Evolutionary conservation across 2,113 vertebrate species (phyloP), one percentile per base, ranked within the genome.

Genomic region (Capreolus pygargus): DNA sequence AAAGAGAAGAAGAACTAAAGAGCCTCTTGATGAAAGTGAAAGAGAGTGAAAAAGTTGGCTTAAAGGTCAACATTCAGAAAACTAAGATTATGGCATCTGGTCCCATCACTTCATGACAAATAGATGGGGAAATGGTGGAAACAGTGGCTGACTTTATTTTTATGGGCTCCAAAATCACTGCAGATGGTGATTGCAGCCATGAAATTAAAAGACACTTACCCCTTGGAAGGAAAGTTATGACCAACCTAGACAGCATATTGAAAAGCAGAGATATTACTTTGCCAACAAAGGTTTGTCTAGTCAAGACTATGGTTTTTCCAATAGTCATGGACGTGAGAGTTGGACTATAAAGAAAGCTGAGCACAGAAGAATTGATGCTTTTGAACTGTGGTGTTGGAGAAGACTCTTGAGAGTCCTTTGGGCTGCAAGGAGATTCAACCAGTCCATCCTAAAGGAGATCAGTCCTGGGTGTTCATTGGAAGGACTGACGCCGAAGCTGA

Each of bases 311-410:
- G 28, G 61, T 64, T 64, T 33, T 17, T 33, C 15, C 15, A 64
- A 3, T 64, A 0, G 30, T 33, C 15, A 33, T 64, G 15, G 61
- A 64, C 33, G 7, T 33, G 15, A 64, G 15, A 64, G 15, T 33
- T 64, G 14, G 15, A 64, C 30, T 64, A 4, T n/a, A n/a, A 64
- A n/a, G 30, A 64, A 64, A 64, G 30, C 61, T 64, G 61, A 64
- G 30, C 16, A 7, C 30, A 0, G 0, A n/a, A n/a, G 15, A 64
- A 64, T 4, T 9, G 1, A 64, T 64, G 30, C 61, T 17, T 64
- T 64, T 17, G 30, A 64, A n/a, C 15, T 64, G 3, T 64, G 15
- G 15, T 64, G 61, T n/a, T n/a, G 3, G 15, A 33, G 61, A 64
- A n/a, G 61, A 67, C 16, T 67, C 61, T 67, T n/a, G 61, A 19